Conservation (phyloP, 2,888 invertebrate species). For the Apantesis nais region DNA sequence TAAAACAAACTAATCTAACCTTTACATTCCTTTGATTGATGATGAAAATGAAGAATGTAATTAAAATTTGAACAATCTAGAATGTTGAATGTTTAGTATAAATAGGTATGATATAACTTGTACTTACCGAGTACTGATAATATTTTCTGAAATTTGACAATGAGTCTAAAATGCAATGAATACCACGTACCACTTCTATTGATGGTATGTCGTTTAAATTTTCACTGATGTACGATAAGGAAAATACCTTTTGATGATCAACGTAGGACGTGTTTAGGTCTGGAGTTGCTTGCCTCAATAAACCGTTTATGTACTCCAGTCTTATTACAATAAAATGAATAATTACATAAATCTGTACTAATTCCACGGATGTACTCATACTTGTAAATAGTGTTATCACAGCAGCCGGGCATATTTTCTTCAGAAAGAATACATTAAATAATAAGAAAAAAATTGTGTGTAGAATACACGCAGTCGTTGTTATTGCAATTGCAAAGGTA, state of each 20-base stretch:
- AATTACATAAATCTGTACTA: conserved; percentile 51
- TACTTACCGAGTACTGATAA: conserved; percentile 62
- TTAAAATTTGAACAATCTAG: neutral
- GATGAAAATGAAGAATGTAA: neutral
- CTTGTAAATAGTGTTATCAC: conserved; percentile 40
- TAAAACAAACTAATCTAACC: no score
- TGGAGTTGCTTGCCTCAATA: conserved; percentile 37
- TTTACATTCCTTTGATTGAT: no score
- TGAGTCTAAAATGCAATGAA: conserved; percentile 55
- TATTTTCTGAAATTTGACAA: conserved; percentile 57
- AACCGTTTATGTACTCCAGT: conserved; percentile 55
- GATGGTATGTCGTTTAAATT: conserved; percentile 21
- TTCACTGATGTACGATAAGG: neutral
- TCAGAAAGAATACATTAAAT: conserved; percentile 47
- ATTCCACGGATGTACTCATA: conserved; percentile 51
- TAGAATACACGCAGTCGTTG: conserved; percentile 16
- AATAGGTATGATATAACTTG: neutral
- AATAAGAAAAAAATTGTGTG: conserved; percentile 38
- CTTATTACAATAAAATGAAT: conserved; percentile 53
- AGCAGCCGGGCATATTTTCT: conserved; percentile 46
- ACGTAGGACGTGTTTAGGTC: neutral
- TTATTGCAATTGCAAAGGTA: conserved; percentile 22
- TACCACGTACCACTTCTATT: conserved; percentile 47
- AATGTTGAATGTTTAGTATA: neutral
- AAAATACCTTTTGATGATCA: conserved; percentile 1